A percentile compares a stretch with the other conserved stretches of the same genome.
Conservation (phyloP, 2,113 vertebrate species). For the Sceloporus tristichus region DNA sequence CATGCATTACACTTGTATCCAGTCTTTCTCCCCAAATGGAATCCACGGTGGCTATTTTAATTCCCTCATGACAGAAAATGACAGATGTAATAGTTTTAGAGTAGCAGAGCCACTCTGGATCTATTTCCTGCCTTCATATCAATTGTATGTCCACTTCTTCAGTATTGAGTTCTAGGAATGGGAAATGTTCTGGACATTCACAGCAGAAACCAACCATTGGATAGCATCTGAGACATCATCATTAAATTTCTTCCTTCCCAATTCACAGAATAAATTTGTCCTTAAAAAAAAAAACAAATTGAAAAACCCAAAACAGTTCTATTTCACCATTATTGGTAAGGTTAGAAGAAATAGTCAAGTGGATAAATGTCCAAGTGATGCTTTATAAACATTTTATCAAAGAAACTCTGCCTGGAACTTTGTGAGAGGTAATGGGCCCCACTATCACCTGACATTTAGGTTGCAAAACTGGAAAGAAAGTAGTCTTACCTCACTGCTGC, state of each 20-base stretch:
- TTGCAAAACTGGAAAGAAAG: background rate
- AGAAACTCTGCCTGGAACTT: background rate
- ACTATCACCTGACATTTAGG: background rate
- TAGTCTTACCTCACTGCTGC: background rate
- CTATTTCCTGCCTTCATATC: background rate
- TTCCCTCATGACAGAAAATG: background rate
- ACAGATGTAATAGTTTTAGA: background rate
- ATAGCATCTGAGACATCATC: background rate
- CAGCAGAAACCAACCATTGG: background rate
- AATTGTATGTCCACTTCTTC: background rate
- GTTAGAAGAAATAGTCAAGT: background rate
- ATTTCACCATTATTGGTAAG: background rate
- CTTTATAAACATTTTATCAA: background rate
- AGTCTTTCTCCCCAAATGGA: no score
- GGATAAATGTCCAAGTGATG: background rate
- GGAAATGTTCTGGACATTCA: background rate
- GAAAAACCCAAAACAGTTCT: background rate
- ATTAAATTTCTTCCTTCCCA: background rate
- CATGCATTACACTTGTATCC: no score
- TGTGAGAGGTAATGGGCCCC: background rate
- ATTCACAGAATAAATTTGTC: background rate
- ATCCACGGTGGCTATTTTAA: no score
- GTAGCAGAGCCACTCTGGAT: background rate
- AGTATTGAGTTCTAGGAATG: background rate
- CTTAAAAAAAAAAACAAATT: background rate